Base-by-base conservation (phyloP, 2,797 vertebrate species). In the Xenopus petersii region DNA sequence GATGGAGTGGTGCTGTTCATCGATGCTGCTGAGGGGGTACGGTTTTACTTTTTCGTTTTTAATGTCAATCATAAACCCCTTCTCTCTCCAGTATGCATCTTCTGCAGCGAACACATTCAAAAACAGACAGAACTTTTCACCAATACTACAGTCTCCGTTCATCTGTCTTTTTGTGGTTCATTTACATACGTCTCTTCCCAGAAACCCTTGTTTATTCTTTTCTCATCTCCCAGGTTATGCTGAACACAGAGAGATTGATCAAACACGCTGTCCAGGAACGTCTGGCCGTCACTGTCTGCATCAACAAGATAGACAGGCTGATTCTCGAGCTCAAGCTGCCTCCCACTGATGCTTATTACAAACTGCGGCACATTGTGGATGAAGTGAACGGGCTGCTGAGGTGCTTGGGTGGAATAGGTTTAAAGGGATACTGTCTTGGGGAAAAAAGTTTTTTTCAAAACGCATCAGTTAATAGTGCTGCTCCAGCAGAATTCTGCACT, bases 301-400 rank as follows among this genome's bases (percentile, higher is more conserved):
- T 99, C 87, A 99, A 99, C 89, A 99, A 99, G 88, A 95, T 99
- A 15, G 98, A 99, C 84, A 90, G 98, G 0, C 94, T 99, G 73
- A 97, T 99, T 48, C 88, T 95, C 81, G 98, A 99, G 88, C 93
- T 99, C 48, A 99, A 99, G 46, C 82, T 99, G 80, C 98, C 98
- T 1, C 98, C 98, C 0, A 99, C 98, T 0, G 98, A 99, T 0
- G 98, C 98, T 12, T 99, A 99, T 65, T 99, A 98, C 85, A 99
- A 99, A 81, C 93, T 99, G 65, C 92, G 98, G 0, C 97, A 99
- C 84, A 99, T 99, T 1, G 98, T 99, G 49, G 98, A 99, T 0
- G 98, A 99, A 81, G 97, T 99, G 75, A 99, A 98, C 0, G 94
- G 95, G 36, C 88, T 99, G 83, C 95, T 99, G 81, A 98, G 95